These are phyloP conservation scores for Parascotia fuliginaria DNA, from an alignment of 2,888 invertebrate species.

Conservation along the genomic window DNA sequence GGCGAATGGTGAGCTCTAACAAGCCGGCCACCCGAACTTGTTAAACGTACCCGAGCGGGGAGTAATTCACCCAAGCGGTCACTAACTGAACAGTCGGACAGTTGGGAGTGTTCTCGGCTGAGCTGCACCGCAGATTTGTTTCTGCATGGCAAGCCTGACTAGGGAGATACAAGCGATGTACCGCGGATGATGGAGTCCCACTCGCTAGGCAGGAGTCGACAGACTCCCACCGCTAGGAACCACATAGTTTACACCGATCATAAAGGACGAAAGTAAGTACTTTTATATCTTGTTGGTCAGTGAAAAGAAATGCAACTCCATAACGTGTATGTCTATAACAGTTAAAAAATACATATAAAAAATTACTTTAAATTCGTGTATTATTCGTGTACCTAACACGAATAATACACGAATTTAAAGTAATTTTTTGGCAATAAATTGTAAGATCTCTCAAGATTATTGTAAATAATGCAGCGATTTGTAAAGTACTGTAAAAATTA, in stretches of 20 bases:
- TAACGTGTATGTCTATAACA: no score
- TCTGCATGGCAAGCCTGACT: slow-evolving; percentile 35
- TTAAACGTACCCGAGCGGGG: slow-evolving; percentile 64
- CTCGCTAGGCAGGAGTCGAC: slow-evolving; percentile 65
- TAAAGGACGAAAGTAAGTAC: slow-evolving; percentile 82
- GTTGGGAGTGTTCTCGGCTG: slow-evolving; percentile 60
- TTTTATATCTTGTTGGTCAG: slow-evolving; percentile 2
- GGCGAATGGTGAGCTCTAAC: slow-evolving; percentile 73
- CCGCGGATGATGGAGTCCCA: slow-evolving; percentile 69
- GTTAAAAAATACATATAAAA: no score
- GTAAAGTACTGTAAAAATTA: no score
- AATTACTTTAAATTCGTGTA: no score
- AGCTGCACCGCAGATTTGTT: slow-evolving; percentile 35
- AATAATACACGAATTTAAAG: no score
- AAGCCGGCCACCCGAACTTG: slow-evolving; percentile 79
- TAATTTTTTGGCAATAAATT: no score
- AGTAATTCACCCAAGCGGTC: slow-evolving; percentile 71
- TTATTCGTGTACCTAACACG: no score
- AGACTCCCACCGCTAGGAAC: slow-evolving; percentile 75
- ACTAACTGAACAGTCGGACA: slow-evolving; percentile 59
- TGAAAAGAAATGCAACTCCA: neutral
- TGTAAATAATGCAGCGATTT: no score
- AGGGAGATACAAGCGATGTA: slow-evolving; percentile 36
- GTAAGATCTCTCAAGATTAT: no score
- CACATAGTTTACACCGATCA: slow-evolving; percentile 84